Percentiles rank a stretch among this genome's conserved stretches.
Conservation (phyloP, 1,140 invertebrate genomes). For the Hydropsyche tenuis region DNA sequence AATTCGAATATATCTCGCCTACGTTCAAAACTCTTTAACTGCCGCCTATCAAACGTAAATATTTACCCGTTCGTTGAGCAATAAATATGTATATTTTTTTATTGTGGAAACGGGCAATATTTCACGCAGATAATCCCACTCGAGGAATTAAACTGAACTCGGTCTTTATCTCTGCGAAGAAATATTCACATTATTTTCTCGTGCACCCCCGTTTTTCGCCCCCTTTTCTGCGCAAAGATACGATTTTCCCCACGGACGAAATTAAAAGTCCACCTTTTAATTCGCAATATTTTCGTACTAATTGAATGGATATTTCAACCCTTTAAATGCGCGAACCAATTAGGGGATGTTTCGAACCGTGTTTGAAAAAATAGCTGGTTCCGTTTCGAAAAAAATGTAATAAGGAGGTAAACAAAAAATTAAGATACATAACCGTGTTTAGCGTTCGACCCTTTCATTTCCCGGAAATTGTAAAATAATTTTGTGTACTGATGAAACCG, state of each 20-base stretch:
- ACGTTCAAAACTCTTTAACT: conserved; percentile 1
- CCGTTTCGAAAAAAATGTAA: too few relatives aligned
- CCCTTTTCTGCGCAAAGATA: neutral
- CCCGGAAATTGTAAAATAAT: too few relatives aligned
- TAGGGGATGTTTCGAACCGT: too few relatives aligned
- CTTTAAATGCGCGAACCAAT: neutral
- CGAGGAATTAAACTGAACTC: conserved; percentile 1
- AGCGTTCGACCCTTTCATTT: too few relatives aligned
- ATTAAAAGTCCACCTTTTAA: conserved; percentile 5
- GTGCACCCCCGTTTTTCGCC: neutral
- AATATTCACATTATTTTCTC: conserved; percentile 19
- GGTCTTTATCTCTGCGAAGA: neutral
- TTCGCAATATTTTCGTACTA: neutral
- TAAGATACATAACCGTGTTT: too few relatives aligned
- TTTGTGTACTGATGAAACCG: too few relatives aligned
- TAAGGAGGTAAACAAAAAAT: too few relatives aligned
- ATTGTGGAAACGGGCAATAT: conserved; percentile 14
- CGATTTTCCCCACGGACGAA: neutral
- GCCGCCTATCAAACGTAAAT: conserved; percentile 11
- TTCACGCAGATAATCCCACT: conserved; percentile 18
- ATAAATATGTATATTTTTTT: neutral
- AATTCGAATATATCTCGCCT: neutral
- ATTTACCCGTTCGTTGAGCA: neutral
- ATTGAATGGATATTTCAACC: conserved; percentile 5
- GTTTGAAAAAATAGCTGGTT: too few relatives aligned